Evolutionary conservation across 2,888 invertebrate species (phyloP), one percentile per base, ranked within the genome.

Genomic region (Strigamia transsilvanica): DNA sequence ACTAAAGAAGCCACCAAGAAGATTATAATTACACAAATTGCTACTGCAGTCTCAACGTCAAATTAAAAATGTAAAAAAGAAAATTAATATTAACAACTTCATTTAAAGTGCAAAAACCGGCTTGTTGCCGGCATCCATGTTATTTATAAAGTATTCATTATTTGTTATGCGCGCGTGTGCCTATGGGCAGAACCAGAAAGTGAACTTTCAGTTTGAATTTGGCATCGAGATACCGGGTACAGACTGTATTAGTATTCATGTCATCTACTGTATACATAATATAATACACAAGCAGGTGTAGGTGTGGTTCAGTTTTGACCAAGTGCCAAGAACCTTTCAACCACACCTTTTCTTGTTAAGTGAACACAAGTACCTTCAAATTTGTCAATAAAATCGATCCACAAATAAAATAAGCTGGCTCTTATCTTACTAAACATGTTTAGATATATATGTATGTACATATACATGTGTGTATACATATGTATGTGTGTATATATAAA

Each of bases 301-400:
- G 66, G 66, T 66, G 66, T 66, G 66, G 66, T 66, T 66, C 66
- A 21, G 66, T 66, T 66, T 66, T 66, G 66, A 66, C 66, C 21
- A 66, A 66, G 27, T 66, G 66, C 66, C 66, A 27, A 66, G 23
- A 66, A 66, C 12, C 66, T 13, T 3, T 66, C 66, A 23, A 66
- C 66, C 66, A 66, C 66, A 66, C 66, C 66, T 66, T 27, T 66
- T 51, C n/a, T n/a, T 23, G 66, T 23, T 66, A 66, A 66, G 66
- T 7, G 66, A 23, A 1, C 27, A 7, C 3, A 66, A 66, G 66
- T 13, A 12, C 51, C 46, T 51, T 23, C 23, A 27, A 66, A 66
- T 66, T 23, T 66, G 23, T 27, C 66, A 23, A 23, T 66, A 23
- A 23, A 23, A 66, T 5, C 9, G 61, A 61, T n/a, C 18, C 2